Percentiles rank a stretch among this genome's conserved stretches.
Evolutionary conservation across 2,888 invertebrate species (phyloP).

Genomic region (Pilophorus perplexus): DNA sequence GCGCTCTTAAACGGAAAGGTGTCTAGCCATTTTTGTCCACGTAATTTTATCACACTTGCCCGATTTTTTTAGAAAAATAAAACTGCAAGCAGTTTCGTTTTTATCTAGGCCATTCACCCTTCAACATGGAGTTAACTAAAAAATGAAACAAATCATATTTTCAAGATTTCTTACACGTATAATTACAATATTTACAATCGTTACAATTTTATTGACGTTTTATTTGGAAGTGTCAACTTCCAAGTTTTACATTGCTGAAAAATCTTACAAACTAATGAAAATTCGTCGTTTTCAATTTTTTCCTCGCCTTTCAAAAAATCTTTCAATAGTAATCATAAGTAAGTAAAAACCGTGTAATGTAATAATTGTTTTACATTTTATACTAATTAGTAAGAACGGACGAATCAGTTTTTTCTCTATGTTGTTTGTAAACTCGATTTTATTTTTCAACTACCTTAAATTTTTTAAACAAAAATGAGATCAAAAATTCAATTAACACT

Average conservation of each 20-base stretch:
- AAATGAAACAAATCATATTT: background rate
- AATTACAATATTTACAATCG: no score
- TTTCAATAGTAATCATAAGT: background rate
- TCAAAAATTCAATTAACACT: conserved; percentile 33
- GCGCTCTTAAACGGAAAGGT: background rate
- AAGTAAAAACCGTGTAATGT: conserved; percentile 9
- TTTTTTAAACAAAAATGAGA: conserved; percentile 27
- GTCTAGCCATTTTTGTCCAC: background rate
- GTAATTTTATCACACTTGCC: conserved; percentile 27
- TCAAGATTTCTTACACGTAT: conserved; percentile 14
- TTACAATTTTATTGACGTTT: conserved; percentile 34
- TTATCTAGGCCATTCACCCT: conserved; percentile 9
- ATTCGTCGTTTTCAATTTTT: conserved; percentile 36
- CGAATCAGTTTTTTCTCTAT: conserved; percentile 25
- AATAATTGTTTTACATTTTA: background rate
- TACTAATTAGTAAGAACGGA: conserved; percentile 34
- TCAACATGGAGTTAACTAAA: background rate
- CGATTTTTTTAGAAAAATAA: conserved; percentile 29
- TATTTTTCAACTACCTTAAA: conserved; percentile 4
- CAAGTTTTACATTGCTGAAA: conserved; percentile 15
- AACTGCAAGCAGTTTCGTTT: conserved; percentile 11
- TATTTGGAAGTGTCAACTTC: conserved; percentile 25
- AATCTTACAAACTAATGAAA: conserved; percentile 32
- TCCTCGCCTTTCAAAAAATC: conserved; percentile 17
- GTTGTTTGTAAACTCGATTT: conserved; percentile 3